Evolutionary conservation across 2,888 invertebrate genomes (phyloP).

Genomic region (Acleris cristana): DNA sequence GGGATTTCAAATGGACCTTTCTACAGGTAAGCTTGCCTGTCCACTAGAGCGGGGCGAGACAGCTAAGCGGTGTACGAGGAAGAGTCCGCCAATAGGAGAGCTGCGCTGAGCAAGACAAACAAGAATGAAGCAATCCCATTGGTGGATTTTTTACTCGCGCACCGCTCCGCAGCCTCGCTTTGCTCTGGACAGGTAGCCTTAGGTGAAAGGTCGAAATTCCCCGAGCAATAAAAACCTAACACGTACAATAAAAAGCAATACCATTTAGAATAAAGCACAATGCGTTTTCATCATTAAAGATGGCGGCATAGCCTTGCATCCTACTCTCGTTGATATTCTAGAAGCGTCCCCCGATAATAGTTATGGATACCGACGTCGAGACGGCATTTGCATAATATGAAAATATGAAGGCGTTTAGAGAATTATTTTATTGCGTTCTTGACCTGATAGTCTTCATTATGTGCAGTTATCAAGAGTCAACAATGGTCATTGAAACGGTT

Average conservation of each 20-base stretch:
- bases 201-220: too few relatives aligned
- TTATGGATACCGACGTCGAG: conserved; percentile 28
- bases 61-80: too few relatives aligned
- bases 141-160: too few relatives aligned
- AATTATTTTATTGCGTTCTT: conserved; percentile 32
- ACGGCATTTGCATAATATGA: conserved; percentile 35
- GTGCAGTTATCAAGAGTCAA: conserved; percentile 2
- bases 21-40: too few relatives aligned
- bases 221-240: too few relatives aligned
- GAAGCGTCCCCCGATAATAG: conserved; percentile 14
- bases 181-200: too few relatives aligned
- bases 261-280: not conserved
- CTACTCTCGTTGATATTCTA: conserved; percentile 26
- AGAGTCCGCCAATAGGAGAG: too few relatives aligned
- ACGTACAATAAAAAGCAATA: not conserved
- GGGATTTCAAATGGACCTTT: too few relatives aligned
- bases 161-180: too few relatives aligned
- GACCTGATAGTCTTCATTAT: conserved; percentile 13
- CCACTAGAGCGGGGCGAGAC: too few relatives aligned
- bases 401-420: conserved; percentile 29
- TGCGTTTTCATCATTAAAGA: conserved; percentile 17
- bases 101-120: too few relatives aligned
- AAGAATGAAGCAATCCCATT: too few relatives aligned
- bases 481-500: not conserved
- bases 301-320: conserved; percentile 19